phyloP scores from a whole-genome alignment of 2,888 invertebrate species.

The Pseudococcus longispinus region DNA sequence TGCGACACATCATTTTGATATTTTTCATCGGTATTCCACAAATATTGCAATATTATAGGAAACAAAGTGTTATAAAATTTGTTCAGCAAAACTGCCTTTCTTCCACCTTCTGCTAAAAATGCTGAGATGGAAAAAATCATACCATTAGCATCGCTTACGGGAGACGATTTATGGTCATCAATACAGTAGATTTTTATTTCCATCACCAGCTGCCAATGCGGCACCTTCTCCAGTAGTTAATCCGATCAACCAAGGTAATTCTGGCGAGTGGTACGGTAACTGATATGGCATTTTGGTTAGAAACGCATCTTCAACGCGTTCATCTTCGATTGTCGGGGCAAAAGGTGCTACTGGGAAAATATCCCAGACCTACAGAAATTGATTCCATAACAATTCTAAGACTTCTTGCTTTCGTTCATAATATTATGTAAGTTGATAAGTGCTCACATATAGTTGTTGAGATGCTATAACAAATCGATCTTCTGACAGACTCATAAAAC shows the following conservation, averaged over 20 bases:
- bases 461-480: not conserved
- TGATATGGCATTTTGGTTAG: constrained; percentile 69
- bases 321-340: constrained; percentile 77
- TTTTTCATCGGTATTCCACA: constrained; percentile 29
- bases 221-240: constrained; percentile 77
- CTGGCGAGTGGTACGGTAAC: constrained; percentile 59
- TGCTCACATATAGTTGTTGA: constrained; percentile 2
- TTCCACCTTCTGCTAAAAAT: not conserved
- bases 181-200: too few species aligned
- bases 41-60: not conserved
- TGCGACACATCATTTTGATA: constrained; percentile 5
- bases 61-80: not conserved
- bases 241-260: constrained; percentile 77
- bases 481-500: constrained; percentile 9
- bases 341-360: constrained; percentile 82
- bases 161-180: too few species aligned
- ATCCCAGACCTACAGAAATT: constrained; percentile 72
- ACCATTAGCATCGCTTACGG: too few species aligned
- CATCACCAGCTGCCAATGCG: constrained; percentile 68
- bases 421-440: not conserved
- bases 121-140: not conserved
- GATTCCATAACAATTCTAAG: too few species aligned
- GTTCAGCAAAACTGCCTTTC: not conserved
- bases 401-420: not conserved
- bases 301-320: constrained; percentile 71